Percentiles rank a stretch among this genome's conserved stretches.
These are phyloP conservation scores for Holothuria leucospilota DNA, from an alignment of 53 echinoderm and acorn worm species.

Conservation along the genomic window DNA sequence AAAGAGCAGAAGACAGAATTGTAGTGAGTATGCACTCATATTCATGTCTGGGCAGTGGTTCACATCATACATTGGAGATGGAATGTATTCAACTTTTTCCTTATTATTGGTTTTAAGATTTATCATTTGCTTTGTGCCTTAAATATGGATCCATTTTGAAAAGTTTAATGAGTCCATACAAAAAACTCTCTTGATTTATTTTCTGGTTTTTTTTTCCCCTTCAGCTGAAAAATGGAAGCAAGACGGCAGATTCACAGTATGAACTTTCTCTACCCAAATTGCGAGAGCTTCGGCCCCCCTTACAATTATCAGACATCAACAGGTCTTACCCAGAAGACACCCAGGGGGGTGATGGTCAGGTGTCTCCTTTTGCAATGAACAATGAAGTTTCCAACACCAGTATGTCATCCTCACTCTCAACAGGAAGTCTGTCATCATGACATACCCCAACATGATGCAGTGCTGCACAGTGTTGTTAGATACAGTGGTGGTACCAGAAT, in stretches of 20 bases:
- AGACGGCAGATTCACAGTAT: neutral
- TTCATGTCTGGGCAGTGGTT: too few species aligned
- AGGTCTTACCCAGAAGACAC: conserved; percentile 25
- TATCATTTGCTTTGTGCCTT: neutral
- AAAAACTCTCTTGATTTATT: neutral
- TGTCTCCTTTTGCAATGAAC: conserved; percentile 13
- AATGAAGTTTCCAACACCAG: conserved; percentile 52
- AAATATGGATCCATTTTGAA: neutral
- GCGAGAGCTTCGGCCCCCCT: neutral
- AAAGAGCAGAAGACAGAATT: too few species aligned
- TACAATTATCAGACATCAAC: conserved; percentile 13
- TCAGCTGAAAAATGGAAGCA: conserved; percentile 31
- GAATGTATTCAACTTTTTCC: too few species aligned
- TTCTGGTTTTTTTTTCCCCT: neutral
- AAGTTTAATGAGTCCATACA: neutral
- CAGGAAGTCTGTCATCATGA: conserved; percentile 68
- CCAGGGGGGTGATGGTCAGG: conserved; percentile 36
- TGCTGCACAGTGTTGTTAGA: neutral
- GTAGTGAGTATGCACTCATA: too few species aligned
- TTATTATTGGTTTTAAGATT: too few species aligned
- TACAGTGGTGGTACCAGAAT: neutral
- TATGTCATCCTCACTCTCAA: conserved; percentile 69
- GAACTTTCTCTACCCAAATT: neutral
- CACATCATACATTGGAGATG: too few species aligned
- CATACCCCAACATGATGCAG: neutral